Evolutionary conservation across 2,888 invertebrate species (phyloP).

Genomic region (Agriotes lineatus): DNA sequence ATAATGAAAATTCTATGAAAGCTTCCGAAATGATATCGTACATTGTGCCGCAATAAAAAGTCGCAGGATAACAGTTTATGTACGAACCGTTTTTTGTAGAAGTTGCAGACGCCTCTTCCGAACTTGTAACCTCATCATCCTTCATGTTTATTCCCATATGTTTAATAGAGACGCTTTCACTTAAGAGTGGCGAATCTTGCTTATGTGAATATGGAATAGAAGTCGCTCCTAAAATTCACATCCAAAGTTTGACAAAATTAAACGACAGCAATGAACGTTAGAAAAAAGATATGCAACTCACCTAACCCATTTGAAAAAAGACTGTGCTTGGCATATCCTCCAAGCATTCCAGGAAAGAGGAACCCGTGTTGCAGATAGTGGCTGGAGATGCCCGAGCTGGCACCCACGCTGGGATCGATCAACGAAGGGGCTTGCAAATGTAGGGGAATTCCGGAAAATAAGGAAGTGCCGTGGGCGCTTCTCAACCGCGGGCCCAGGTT

Average conservation of each 20-base stretch:
- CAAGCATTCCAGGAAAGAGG: slow-evolving; percentile 61
- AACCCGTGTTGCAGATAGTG: slow-evolving; percentile 62
- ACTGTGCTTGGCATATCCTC: slow-evolving; percentile 64
- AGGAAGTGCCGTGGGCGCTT: slow-evolving; percentile 55
- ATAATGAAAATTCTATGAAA: no score
- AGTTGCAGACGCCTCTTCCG: slow-evolving; percentile 72
- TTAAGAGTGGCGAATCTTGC: slow-evolving; percentile 34
- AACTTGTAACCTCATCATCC: slow-evolving; percentile 83
- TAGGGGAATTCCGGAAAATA: slow-evolving; percentile 58
- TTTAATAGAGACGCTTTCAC: slow-evolving; percentile 22
- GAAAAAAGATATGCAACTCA: slow-evolving; percentile 34
- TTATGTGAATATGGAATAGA: slow-evolving; percentile 35
- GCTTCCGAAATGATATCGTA: no score
- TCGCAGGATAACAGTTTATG: no score
- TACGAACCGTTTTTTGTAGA: slow-evolving; percentile 29
- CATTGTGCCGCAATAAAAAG: no score
- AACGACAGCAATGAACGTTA: no score
- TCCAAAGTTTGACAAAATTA: no score
- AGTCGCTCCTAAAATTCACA: slow-evolving; percentile 10
- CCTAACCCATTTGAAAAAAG: slow-evolving; percentile 44
- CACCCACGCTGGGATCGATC: slow-evolving; percentile 48
- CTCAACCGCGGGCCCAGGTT: slow-evolving; percentile 58
- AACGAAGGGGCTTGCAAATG: slow-evolving; percentile 56
- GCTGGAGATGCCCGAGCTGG: slow-evolving; percentile 45
- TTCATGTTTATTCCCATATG: slow-evolving; percentile 62